phyloP scores from a whole-genome alignment of 1,140 invertebrate genomes.

The Triops cancriformis region DNA sequence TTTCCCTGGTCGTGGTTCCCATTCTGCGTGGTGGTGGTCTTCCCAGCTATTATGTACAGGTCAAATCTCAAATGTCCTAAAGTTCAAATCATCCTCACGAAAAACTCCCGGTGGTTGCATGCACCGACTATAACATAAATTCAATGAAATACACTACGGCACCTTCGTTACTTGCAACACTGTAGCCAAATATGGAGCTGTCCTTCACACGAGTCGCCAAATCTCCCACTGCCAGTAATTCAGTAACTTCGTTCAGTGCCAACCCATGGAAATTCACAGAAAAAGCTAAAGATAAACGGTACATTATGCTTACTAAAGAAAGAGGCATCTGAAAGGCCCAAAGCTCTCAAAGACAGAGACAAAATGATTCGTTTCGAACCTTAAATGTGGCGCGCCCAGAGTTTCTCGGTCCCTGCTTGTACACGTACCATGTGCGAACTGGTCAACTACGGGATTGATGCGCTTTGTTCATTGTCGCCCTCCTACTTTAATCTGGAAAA shows the following conservation, averaged over 20 bases:
- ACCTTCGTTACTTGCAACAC: not conserved
- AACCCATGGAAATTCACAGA: not conserved
- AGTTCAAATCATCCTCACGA: constrained; percentile 10
- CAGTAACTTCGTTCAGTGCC: not conserved
- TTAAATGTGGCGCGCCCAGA: not conserved
- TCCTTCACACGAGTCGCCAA: not conserved
- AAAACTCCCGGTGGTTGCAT: not conserved
- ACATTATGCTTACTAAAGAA: not conserved
- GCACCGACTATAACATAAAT: not conserved
- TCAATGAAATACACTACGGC: not conserved
- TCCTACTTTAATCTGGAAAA: not conserved
- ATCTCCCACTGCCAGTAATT: not conserved
- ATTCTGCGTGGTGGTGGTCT: not conserved
- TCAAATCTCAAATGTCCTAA: not conserved
- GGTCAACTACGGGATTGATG: not conserved
- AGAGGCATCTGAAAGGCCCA: not conserved
- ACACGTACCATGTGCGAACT: not conserved
- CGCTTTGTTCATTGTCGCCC: not conserved
- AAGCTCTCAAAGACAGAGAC: not conserved
- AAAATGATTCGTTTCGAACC: not conserved
- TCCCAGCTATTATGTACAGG: not conserved
- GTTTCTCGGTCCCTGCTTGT: not conserved
- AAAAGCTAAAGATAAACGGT: not conserved
- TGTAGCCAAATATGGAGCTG: not conserved
- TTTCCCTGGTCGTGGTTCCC: not conserved